Evolutionary conservation across 2,113 vertebrate species (phyloP), one percentile per base, ranked within the genome.

Genomic region (Cathartes aura): DNA sequence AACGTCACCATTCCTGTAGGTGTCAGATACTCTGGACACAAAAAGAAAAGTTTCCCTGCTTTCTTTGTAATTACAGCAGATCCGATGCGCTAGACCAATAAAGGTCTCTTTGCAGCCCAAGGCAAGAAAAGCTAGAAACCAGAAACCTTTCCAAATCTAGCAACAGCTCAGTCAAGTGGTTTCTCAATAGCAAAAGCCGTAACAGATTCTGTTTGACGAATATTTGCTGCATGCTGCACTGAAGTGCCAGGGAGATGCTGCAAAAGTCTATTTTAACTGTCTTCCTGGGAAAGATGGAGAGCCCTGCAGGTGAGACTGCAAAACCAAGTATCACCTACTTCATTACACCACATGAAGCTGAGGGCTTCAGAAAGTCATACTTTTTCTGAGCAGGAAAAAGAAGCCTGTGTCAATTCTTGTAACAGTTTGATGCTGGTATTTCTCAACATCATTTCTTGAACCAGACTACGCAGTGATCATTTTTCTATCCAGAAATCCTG

Each of bases 1-100:
- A 70, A n/a, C 4, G 3, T 34, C 42, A 29, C 18, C 0, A 0
- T 36, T 79, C 30, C 70, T 72, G 17, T 7, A 53, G 27, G 12
- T 23, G 29, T 16, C 38, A 32, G 43, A 70, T n/a, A 63, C 19
- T 58, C 18, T n/a, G 24, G 59, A 75, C n/a, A 43, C 2, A 4
- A n/a, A 59, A 56, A 47, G 11, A 68, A 42, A 42, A 30, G 4
- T 16, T 58, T 72, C 24, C 34, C 29, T 74, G 27, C 20, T 52
- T 82, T 68, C 47, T 66, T 55, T 1, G 0, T 32, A 80, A 59
- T 59, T 67, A 52, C 12, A 91, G 47, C 23, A 63, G 38, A 50
- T 45, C 27, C 1, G 0, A 71, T 14, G 42, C 0, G 10, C 12
- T 34, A 81, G 20, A 36, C 18, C 45, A 82, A n/a, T 7, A 50